Conservation (phyloP, 2,888 invertebrate species). For the Tolmerus cingulatus region DNA sequence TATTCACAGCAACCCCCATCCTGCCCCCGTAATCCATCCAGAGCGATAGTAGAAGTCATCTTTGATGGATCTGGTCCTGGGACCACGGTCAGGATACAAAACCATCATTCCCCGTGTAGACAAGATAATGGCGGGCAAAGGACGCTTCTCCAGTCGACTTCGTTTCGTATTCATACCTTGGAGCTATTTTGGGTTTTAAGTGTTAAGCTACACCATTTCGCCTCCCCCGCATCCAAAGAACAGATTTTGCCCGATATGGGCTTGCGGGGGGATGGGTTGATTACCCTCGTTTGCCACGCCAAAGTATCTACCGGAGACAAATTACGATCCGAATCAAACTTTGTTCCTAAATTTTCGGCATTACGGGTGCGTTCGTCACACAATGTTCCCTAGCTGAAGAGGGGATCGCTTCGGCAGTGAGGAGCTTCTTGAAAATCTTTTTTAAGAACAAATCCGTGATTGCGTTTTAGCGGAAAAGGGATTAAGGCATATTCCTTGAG, state of each 20-base stretch:
- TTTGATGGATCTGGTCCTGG: background rate
- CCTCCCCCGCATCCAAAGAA: background rate
- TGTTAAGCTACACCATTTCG: constrained; percentile 7
- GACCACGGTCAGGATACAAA: background rate
- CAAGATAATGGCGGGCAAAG: constrained; percentile 4
- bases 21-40: background rate
- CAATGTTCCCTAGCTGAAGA: background rate
- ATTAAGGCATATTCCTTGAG: background rate
- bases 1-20: background rate
- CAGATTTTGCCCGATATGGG: background rate
- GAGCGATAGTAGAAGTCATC: background rate
- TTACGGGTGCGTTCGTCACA: background rate
- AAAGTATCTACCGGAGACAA: background rate
- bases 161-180: constrained; percentile 20
- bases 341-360: background rate
- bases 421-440: background rate
- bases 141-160: background rate
- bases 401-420: background rate
- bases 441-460: background rate
- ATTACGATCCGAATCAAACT: constrained; percentile 1
- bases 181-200: constrained; percentile 19
- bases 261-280: background rate
- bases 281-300: background rate
- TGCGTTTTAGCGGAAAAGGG: background rate
- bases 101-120: background rate